These are phyloP conservation scores for Drosophila busckii DNA, from an alignment of 1,140 invertebrate species.

Conservation along the genomic window DNA sequence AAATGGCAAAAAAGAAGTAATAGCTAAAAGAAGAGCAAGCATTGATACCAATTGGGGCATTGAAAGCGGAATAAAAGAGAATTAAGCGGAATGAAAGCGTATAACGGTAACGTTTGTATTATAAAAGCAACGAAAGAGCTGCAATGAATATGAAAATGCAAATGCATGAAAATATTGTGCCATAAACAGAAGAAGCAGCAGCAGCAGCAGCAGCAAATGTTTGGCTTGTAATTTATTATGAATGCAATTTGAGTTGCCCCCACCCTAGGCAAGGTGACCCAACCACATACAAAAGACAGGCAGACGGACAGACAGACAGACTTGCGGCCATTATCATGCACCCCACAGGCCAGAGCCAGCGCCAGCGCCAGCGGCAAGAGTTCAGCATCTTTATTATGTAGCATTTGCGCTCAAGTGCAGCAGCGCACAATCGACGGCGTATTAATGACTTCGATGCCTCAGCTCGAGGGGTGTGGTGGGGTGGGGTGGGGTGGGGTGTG, in stretches of 20 bases:
- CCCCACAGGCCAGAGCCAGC: too few species aligned
- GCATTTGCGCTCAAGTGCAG: slow-evolving; percentile 47
- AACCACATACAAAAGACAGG: too few species aligned
- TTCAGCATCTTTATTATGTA: slow-evolving; percentile 45
- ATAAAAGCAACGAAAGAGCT: too few species aligned
- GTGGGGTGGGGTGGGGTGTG: slow-evolving; percentile 14
- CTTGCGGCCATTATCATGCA: too few species aligned
- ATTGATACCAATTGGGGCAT: too few species aligned
- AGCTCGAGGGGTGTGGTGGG: neutral
- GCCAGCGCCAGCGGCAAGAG: neutral
- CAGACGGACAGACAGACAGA: too few species aligned
- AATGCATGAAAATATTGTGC: slow-evolving; percentile 24
- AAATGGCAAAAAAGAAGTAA: too few species aligned
- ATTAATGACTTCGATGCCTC: slow-evolving; percentile 22
- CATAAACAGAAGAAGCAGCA: neutral
- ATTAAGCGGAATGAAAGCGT: too few species aligned
- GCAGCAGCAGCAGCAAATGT: slow-evolving; percentile 39
- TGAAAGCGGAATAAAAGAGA: too few species aligned
- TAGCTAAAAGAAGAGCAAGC: too few species aligned
- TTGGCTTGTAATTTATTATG: slow-evolving; percentile 55
- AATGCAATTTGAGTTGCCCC: slow-evolving; percentile 51
- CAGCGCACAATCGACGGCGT: slow-evolving; percentile 18
- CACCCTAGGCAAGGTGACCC: too few species aligned
- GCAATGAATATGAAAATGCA: slow-evolving; percentile 5
- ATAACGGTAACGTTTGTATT: too few species aligned